A percentile compares a stretch with the other conserved stretches of the same genome.
These are phyloP conservation scores for Sesamia nonagrioides DNA, from an alignment of 1,140 invertebrate genomes.

Conservation along the genomic window DNA sequence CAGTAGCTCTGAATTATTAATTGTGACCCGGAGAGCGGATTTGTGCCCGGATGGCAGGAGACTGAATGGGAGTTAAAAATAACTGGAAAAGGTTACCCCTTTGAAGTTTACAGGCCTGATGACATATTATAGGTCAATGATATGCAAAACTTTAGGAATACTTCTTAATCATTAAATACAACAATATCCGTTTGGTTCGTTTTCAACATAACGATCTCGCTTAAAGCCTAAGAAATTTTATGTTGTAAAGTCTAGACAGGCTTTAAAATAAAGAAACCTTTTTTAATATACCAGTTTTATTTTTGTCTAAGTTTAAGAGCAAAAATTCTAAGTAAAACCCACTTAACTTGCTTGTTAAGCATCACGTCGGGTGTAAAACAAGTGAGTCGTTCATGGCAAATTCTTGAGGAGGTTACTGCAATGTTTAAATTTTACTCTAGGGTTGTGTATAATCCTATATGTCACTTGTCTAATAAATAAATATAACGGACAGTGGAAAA, in stretches of 20 bases:
- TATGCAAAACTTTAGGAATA: background rate
- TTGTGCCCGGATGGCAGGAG: no score
- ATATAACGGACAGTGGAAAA: no score
- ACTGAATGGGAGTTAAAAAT: no score
- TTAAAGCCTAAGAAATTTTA: background rate
- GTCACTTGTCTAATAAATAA: background rate
- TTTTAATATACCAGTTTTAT: slow-evolving; percentile 6
- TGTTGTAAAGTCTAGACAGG: background rate
- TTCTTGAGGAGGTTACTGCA: slow-evolving; percentile 54
- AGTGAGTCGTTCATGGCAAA: slow-evolving; percentile 56
- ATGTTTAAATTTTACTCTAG: slow-evolving; percentile 53
- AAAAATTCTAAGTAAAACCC: slow-evolving; percentile 31
- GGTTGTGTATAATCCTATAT: slow-evolving; percentile 36
- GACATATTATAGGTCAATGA: no score
- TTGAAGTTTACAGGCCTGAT: no score
- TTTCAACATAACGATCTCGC: background rate
- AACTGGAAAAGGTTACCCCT: no score
- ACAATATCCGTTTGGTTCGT: background rate
- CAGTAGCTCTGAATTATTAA: no score
- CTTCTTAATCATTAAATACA: background rate
- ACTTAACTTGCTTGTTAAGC: slow-evolving; percentile 28
- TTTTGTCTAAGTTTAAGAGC: slow-evolving; percentile 4
- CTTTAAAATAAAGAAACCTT: background rate
- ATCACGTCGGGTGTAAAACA: slow-evolving; percentile 48
- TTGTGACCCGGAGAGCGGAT: no score